A percentile compares a stretch with the other conserved stretches of the same genome.
Conservation (phyloP, 2,797 vertebrate species). For the Pipistrellus pygmaeus region DNA sequence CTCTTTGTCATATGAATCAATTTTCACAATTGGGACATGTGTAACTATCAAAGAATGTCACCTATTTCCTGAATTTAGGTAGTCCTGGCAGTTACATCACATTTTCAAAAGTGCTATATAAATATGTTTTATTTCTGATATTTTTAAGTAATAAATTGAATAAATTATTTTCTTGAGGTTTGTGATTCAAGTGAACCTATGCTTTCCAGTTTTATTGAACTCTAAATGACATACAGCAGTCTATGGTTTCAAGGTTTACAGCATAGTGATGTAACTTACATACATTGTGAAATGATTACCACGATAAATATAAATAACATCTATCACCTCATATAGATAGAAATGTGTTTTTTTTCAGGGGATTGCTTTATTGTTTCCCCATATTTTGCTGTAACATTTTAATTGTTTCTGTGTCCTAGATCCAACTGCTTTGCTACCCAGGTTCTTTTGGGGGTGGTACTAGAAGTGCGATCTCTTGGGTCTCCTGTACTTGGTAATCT, state of each 20-base stretch:
- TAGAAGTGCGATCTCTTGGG: too few relatives aligned
- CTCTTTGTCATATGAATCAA: neutral
- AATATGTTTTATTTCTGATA: neutral
- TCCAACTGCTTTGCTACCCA: too few relatives aligned
- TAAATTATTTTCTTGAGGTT: neutral
- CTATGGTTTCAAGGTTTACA: neutral
- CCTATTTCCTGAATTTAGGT: neutral
- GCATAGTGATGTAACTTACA: neutral
- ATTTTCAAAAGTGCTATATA: too few relatives aligned
- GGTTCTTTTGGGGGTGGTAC: too few relatives aligned
- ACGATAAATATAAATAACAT: neutral
- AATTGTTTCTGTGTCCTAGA: too few relatives aligned
- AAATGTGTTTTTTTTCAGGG: neutral
- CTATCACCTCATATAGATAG: neutral
- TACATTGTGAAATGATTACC: neutral
- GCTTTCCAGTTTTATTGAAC: neutral
- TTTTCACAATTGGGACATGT: neutral
- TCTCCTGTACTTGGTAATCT: too few relatives aligned
- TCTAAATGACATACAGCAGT: neutral
- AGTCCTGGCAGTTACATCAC: too few relatives aligned
- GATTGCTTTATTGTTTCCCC: too few relatives aligned
- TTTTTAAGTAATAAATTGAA: slow-evolving; percentile 20
- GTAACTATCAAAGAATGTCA: neutral
- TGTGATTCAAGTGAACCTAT: neutral
- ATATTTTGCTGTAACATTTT: too few relatives aligned